A percentile compares a stretch with the other conserved stretches of the same genome.
These are phyloP conservation scores for Zingel zingel DNA, from an alignment of 2,113 vertebrate species.

Conservation along the genomic window DNA sequence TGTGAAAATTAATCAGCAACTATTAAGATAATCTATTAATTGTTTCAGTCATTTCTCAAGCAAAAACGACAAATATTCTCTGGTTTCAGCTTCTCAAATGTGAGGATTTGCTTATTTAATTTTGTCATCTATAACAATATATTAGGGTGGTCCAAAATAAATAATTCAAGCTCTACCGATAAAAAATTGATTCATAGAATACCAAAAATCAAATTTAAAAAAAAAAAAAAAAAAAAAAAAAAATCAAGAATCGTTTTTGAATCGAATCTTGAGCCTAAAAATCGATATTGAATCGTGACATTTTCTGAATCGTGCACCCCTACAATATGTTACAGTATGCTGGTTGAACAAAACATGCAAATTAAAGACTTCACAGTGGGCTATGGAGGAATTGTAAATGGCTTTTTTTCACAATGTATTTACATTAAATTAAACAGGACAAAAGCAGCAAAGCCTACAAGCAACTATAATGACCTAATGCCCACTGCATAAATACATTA, in stretches of 20 bases:
- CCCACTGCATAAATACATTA: neutral
- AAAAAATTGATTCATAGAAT: no score
- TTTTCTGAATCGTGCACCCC: no score
- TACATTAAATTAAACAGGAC: neutral
- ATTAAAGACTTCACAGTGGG: neutral
- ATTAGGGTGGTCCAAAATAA: no score
- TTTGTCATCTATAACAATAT: no score
- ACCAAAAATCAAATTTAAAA: no score
- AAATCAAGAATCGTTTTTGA: no score
- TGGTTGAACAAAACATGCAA: neutral
- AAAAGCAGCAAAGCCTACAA: neutral
- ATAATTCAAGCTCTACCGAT: no score
- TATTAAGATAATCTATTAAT: neutral
- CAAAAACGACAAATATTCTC: neutral
- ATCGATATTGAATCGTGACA: no score
- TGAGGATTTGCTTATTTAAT: neutral
- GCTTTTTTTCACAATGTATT: neutral
- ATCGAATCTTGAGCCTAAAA: no score
- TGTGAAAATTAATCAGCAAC: neutral
- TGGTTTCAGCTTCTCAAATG: neutral
- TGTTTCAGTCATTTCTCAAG: neutral
- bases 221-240: no score
- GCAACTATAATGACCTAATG: neutral
- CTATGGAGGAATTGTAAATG: neutral
- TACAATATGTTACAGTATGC: no score